These are phyloP conservation scores for Thamnophis sirtalis DNA, from an alignment of 2,113 vertebrate genomes.

Conservation along the genomic window DNA sequence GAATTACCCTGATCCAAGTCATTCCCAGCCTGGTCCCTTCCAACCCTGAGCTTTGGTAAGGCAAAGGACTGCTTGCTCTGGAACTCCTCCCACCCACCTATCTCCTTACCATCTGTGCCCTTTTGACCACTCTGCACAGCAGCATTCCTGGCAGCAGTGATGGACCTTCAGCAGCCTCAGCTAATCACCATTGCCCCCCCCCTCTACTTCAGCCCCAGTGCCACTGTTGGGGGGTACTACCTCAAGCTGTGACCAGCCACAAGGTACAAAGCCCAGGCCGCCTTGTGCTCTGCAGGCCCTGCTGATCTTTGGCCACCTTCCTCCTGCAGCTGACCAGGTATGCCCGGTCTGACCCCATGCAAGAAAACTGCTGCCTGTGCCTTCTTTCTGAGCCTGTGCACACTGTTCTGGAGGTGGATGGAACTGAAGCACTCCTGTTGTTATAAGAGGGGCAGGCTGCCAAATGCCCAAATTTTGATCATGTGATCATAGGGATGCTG, in stretches of 20 bases:
- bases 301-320: neutral
- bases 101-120: neutral
- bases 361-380: neutral
- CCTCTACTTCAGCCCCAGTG: neutral
- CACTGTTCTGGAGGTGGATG: neutral
- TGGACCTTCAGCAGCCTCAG: neutral
- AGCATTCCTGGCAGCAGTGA: neutral
- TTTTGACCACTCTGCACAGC: neutral
- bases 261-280: neutral
- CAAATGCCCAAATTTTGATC: neutral
- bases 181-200: neutral
- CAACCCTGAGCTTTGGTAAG: neutral
- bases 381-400: neutral
- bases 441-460: neutral
- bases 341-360: neutral
- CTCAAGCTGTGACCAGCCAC: neutral
- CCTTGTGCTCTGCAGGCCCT: neutral
- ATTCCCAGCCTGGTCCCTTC: neutral
- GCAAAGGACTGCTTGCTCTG: neutral
- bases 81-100: neutral
- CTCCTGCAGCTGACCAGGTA: neutral
- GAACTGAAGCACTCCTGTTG: neutral
- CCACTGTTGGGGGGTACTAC: neutral
- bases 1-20: neutral
- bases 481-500: neutral